These are phyloP conservation scores for Petrosia ficiformis DNA, from an alignment of 37 sponge, comb jelly and placozoan species.

Conservation along the genomic window DNA sequence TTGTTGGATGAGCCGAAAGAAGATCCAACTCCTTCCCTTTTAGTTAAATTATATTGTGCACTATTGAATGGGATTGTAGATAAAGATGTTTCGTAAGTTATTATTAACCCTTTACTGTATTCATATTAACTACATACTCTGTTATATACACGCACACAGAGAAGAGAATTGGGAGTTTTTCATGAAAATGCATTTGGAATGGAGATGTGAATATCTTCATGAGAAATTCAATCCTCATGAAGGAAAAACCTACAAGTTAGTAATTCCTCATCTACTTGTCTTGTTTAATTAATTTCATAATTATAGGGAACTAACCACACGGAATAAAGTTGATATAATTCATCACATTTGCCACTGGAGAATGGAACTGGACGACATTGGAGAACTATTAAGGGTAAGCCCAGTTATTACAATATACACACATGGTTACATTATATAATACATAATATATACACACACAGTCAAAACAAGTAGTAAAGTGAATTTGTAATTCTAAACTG, in stretches of 20 bases:
- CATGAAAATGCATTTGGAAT: slow-evolving; percentile 73
- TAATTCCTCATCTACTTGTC: background rate
- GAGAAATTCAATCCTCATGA: slow-evolving; percentile 70
- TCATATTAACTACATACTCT: background rate
- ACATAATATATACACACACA: slow-evolving; percentile 9
- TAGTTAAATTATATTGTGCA: slow-evolving; percentile 44
- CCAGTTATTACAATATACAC: background rate
- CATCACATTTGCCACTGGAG: slow-evolving; percentile 81
- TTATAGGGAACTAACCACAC: slow-evolving; percentile 48
- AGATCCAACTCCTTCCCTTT: slow-evolving; percentile 49
- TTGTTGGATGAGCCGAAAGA: slow-evolving; percentile 39
- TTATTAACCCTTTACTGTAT: background rate
- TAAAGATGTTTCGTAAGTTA: slow-evolving; percentile 48
- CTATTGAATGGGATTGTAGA: slow-evolving; percentile 73
- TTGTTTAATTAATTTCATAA: background rate
- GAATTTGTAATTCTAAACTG: background rate
- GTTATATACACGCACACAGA: slow-evolving; percentile 8
- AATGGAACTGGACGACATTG: slow-evolving; percentile 82
- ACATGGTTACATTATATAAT: background rate
- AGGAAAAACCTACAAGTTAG: slow-evolving; percentile 42
- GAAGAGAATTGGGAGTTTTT: slow-evolving; percentile 73
- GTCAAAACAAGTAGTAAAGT: slow-evolving; percentile 1
- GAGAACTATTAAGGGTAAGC: slow-evolving; percentile 64
- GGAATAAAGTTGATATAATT: slow-evolving; percentile 59
- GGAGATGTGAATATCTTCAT: slow-evolving; percentile 67